phyloP scores from a whole-genome alignment of 2,113 vertebrate species.

The Diadophis punctatus region DNA sequence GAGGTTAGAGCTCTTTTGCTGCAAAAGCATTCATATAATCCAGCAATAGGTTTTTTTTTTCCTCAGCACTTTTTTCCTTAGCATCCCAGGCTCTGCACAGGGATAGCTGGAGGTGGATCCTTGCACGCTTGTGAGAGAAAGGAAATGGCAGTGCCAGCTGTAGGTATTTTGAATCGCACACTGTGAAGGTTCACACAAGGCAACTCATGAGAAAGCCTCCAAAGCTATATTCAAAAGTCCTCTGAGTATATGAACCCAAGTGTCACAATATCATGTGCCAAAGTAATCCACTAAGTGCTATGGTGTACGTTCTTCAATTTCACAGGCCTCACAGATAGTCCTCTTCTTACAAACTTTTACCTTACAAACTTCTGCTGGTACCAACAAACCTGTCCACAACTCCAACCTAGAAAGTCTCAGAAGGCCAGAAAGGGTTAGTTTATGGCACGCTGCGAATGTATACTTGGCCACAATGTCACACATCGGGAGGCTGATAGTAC shows the following conservation, averaged over 20 bases:
- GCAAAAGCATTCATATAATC: slow-evolving; percentile 30
- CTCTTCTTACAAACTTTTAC: background rate
- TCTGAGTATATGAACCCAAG: background rate
- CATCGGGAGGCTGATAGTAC: background rate
- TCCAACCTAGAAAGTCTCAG: background rate
- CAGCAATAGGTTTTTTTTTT: background rate
- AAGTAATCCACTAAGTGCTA: background rate
- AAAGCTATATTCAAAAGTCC: background rate
- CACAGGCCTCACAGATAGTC: background rate
- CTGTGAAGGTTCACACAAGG: background rate
- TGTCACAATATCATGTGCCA: background rate
- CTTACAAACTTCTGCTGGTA: background rate
- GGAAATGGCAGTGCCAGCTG: background rate
- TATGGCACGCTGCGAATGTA: background rate
- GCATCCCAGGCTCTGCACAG: slow-evolving; percentile 18
- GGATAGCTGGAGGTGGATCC: slow-evolving; percentile 26
- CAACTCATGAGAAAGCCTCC: background rate
- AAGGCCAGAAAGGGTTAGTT: background rate
- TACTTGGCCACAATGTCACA: background rate
- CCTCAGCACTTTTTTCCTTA: background rate
- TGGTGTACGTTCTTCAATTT: background rate
- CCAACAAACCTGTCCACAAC: background rate
- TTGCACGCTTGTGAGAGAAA: background rate
- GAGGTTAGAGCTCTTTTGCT: slow-evolving; percentile 2
- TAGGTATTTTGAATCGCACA: background rate